Evolutionary conservation across 1,140 invertebrate genomes (phyloP).

Genomic region (Heterodera schachtii): DNA sequence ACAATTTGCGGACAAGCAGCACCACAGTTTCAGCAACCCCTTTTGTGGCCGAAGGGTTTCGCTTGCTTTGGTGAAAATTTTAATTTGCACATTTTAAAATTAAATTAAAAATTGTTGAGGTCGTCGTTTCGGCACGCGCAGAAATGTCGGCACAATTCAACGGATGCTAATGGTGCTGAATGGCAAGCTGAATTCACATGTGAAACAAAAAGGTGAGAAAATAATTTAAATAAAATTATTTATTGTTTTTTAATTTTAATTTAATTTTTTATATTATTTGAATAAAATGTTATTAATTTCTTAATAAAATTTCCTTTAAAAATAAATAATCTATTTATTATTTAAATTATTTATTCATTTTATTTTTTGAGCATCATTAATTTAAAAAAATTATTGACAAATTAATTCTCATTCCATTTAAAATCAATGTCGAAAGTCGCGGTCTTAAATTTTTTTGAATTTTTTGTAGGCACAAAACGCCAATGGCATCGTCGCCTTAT

Average conservation of each 20-base stretch:
- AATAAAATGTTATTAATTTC: too few species aligned
- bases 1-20: not conserved
- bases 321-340: too few species aligned
- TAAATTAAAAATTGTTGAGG: not conserved
- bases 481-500: not conserved
- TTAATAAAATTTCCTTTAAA: too few species aligned
- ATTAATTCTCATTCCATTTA: too few species aligned
- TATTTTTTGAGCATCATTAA: too few species aligned
- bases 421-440: too few species aligned
- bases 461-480: constrained; percentile 12
- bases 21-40: not conserved
- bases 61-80: constrained; percentile 29
- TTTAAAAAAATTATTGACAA: too few species aligned
- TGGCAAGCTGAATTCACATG: not conserved
- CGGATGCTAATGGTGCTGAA: not conserved
- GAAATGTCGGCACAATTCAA: not conserved
- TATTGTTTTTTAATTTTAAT: too few species aligned
- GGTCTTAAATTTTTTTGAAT: constrained; percentile 8
- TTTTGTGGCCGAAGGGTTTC: constrained; percentile 28
- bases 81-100: too few species aligned
- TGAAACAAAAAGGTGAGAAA: not conserved
- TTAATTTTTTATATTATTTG: too few species aligned
- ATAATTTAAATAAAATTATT: too few species aligned
- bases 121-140: constrained; percentile 12
- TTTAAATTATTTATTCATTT: too few species aligned